These are phyloP conservation scores for Arizona elegans DNA, from an alignment of 2,113 vertebrate species.

Conservation along the genomic window DNA sequence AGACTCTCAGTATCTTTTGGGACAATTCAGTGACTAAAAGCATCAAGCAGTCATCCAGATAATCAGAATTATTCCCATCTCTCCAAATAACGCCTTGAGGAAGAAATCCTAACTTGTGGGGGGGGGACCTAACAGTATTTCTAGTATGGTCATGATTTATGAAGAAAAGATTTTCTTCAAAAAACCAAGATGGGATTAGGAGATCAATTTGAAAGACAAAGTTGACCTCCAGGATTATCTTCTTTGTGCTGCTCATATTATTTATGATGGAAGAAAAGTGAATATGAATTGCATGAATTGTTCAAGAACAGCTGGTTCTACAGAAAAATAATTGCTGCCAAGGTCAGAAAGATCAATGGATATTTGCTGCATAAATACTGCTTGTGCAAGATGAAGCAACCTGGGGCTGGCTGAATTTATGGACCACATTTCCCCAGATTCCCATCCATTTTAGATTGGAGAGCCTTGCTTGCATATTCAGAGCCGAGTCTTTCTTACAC, in stretches of 20 bases:
- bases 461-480: constrained; percentile 43
- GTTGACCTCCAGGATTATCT: not conserved
- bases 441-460: not conserved
- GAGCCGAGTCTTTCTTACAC: constrained; percentile 35
- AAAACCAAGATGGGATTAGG: not conserved
- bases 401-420: constrained; percentile 35
- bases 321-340: constrained; percentile 8
- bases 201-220: not conserved
- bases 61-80: not conserved
- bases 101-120: not conserved
- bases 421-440: constrained; percentile 27
- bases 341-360: constrained; percentile 1
- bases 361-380: constrained; percentile 23
- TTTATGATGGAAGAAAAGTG: not conserved
- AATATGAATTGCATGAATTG: not conserved
- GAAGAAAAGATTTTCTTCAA: not conserved
- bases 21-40: not conserved
- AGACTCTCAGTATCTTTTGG: not conserved
- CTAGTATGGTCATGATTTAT: not conserved
- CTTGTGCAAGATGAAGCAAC: constrained; percentile 13
- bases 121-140: not conserved
- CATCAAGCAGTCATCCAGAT: not conserved
- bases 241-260: not conserved
- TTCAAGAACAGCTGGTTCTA: constrained; percentile 31
- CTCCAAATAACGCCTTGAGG: not conserved